phyloP scores from a whole-genome alignment of 2,888 invertebrate genomes.

The Andrena bucephala region DNA sequence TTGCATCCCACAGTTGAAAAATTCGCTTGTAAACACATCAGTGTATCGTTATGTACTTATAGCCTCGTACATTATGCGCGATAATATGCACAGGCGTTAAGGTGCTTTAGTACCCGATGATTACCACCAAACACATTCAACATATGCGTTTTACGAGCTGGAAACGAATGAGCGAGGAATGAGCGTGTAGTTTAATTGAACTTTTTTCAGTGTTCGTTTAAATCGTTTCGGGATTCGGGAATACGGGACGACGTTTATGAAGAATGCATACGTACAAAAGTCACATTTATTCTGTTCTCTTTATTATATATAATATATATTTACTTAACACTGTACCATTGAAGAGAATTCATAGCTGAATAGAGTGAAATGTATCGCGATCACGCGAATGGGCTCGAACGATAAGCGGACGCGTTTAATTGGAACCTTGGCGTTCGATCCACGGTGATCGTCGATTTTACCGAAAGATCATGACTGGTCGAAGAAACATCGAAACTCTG shows the following conservation, averaged over 20 bases:
- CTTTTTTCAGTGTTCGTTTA: not conserved
- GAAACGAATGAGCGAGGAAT: not conserved
- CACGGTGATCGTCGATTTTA: constrained; percentile 69
- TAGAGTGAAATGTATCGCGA: constrained; percentile 72
- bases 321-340: constrained; percentile 77
- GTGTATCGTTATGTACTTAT: not conserved
- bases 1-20: not conserved
- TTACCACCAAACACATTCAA: not conserved
- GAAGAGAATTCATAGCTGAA: constrained; percentile 76
- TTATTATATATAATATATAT: constrained; percentile 77
- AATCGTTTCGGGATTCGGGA: not conserved
- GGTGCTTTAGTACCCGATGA: not conserved
- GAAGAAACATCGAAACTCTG: constrained; percentile 45
- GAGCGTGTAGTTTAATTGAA: not conserved
- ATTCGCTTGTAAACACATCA: not conserved
- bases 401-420: constrained; percentile 22
- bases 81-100: not conserved
- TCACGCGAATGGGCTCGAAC: constrained; percentile 41
- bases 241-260: constrained; percentile 26
- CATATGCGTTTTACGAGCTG: not conserved
- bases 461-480: constrained; percentile 50
- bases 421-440: constrained; percentile 53
- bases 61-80: not conserved
- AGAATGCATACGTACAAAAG: constrained; percentile 53
- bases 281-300: constrained; percentile 77